Percentiles rank a stretch among this genome's conserved stretches.
These are phyloP conservation scores for Hemicordylus capensis DNA, from an alignment of 2,113 vertebrate species.

Conservation along the genomic window DNA sequence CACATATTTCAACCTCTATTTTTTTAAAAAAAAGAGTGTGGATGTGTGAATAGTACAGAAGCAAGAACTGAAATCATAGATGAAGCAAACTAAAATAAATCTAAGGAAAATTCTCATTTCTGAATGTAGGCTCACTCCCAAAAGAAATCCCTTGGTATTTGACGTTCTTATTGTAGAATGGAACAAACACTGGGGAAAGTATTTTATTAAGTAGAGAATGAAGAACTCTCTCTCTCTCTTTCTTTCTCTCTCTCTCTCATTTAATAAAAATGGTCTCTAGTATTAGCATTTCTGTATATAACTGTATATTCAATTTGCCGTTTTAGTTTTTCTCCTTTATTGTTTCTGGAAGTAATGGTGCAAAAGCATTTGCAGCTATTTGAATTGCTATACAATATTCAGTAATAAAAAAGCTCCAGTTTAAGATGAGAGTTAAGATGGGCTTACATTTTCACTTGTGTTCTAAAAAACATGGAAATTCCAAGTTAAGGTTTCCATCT, in stretches of 20 bases:
- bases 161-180: constrained; percentile 37
- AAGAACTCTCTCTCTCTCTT: not conserved
- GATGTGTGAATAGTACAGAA: constrained; percentile 55
- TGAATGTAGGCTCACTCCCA: constrained; percentile 34
- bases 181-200: constrained; percentile 3
- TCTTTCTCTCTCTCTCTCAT: not conserved
- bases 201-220: constrained; percentile 2
- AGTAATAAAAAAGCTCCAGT: no score
- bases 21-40: constrained; percentile 42
- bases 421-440: no score
- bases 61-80: constrained; percentile 34
- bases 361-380: constrained; percentile 17
- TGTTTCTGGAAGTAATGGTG: constrained; percentile 29
- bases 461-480: no score
- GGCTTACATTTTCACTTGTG: no score
- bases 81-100: constrained; percentile 58
- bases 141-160: constrained; percentile 50
- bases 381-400: constrained; percentile 3
- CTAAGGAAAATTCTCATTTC: constrained; percentile 52
- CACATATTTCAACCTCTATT: not conserved
- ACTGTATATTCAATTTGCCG: constrained; percentile 38
- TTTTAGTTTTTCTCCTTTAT: constrained; percentile 22
- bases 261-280: not conserved
- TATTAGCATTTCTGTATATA: constrained; percentile 16
- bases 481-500: no score